Evolutionary conservation across 1,140 invertebrate species (phyloP).

Genomic region (Aphis craccivora): DNA sequence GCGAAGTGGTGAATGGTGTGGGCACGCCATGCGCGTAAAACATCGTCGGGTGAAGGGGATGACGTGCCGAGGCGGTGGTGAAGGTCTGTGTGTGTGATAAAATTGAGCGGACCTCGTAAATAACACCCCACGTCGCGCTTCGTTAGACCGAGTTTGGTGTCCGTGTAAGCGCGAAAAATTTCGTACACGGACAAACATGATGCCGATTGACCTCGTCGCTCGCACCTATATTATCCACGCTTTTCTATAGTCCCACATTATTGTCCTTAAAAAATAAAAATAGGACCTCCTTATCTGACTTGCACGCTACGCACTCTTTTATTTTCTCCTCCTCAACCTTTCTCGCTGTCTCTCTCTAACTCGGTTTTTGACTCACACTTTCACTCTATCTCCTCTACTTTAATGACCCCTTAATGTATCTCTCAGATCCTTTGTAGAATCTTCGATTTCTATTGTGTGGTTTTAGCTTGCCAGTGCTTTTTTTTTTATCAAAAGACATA

Average conservation of each 20-base stretch:
- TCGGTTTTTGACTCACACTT: not conserved
- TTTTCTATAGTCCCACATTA: not conserved
- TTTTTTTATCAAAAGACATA: not conserved
- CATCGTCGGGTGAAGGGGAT: not conserved
- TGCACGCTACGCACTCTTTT: not conserved
- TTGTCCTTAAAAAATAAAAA: not conserved
- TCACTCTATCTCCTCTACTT: not conserved
- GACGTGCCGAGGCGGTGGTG: not conserved
- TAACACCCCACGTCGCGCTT: not conserved
- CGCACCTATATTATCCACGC: not conserved
- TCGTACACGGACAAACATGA: constrained; percentile 4
- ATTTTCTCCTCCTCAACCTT: not conserved
- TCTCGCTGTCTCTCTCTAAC: not conserved
- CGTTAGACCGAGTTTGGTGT: not conserved
- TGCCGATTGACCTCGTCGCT: constrained; percentile 6
- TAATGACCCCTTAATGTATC: not conserved
- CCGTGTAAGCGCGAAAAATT: not conserved
- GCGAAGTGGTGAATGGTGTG: not conserved
- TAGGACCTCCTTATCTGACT: not conserved
- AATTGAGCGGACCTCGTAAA: constrained; percentile 35
- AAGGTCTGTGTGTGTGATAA: constrained; percentile 1
- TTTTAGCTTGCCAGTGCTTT: not conserved
- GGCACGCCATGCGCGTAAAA: not conserved
- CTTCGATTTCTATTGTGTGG: not conserved
- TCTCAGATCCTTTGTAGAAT: not conserved